phyloP scores from a whole-genome alignment of 2,888 invertebrate genomes.

The Ypsolopha sequella region DNA sequence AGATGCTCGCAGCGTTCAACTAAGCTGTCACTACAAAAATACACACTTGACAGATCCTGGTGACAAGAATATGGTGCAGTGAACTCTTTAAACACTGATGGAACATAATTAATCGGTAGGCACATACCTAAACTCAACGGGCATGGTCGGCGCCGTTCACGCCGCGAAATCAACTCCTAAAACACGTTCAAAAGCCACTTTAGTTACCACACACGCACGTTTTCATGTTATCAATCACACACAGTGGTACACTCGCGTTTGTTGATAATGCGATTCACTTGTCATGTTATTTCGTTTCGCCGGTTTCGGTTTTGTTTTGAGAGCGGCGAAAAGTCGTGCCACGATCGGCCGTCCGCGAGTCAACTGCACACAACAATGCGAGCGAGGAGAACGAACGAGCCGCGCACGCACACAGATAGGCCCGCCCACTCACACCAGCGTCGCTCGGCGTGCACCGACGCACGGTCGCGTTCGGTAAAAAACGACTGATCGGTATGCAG shows the following conservation, averaged over 20 bases:
- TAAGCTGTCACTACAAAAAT: slow-evolving; percentile 43
- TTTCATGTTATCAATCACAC: slow-evolving; percentile 60
- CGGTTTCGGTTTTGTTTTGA: slow-evolving; percentile 38
- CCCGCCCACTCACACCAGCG: slow-evolving; percentile 18
- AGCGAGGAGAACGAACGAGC: slow-evolving; percentile 35
- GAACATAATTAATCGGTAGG: slow-evolving; percentile 58
- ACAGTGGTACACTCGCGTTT: slow-evolving; percentile 46
- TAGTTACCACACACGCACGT: slow-evolving; percentile 60
- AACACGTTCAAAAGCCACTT: slow-evolving; percentile 53
- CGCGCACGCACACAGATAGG: slow-evolving; percentile 23
- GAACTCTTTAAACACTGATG: slow-evolving; percentile 51
- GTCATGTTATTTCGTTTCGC: slow-evolving; percentile 62
- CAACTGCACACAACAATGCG: slow-evolving; percentile 59
- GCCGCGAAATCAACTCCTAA: slow-evolving; percentile 39
- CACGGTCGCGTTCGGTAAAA: slow-evolving; percentile 57
- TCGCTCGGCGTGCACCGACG: slow-evolving; percentile 24
- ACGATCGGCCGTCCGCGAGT: slow-evolving; percentile 47
- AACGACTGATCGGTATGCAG: slow-evolving; percentile 70
- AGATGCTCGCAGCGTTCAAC: slow-evolving; percentile 10
- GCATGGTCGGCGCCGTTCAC: slow-evolving; percentile 51
- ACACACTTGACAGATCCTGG: slow-evolving; percentile 25
- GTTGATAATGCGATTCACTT: slow-evolving; percentile 62
- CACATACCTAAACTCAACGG: slow-evolving; percentile 61
- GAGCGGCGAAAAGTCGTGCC: slow-evolving; percentile 38
- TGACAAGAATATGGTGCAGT: slow-evolving; percentile 52